These are phyloP conservation scores for Liparis tanakae DNA, from an alignment of 2,797 vertebrate genomes.

Conservation along the genomic window DNA sequence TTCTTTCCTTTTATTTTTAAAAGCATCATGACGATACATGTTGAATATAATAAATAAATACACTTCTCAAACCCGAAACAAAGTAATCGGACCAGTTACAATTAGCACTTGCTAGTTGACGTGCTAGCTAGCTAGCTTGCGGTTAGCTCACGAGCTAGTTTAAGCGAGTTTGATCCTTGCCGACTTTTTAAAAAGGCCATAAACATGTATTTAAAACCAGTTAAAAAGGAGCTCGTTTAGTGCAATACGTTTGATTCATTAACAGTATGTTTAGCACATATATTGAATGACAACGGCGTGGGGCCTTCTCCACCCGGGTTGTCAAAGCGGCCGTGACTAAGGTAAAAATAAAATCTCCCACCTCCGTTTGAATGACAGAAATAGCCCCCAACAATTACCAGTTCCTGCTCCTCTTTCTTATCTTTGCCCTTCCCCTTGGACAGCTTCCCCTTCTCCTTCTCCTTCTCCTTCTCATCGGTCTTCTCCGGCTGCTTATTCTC, in stretches of 20 bases:
- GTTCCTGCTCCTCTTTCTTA: conserved; percentile 86
- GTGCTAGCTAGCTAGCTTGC: conserved; percentile 40
- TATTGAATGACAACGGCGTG: conserved; percentile 1
- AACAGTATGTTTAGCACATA: rapidly evolving
- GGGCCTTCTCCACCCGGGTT: conserved; percentile 72
- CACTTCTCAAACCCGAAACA: not conserved
- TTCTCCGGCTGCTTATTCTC: conserved; percentile 82
- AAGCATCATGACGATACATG: too few species aligned
- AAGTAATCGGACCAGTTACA: not conserved
- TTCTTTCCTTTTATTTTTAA: too few species aligned
- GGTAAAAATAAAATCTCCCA: conserved; percentile 68
- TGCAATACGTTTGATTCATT: rapidly evolving
- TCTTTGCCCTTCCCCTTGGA: conserved; percentile 84
- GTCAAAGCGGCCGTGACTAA: conserved; percentile 85
- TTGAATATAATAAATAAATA: too few species aligned
- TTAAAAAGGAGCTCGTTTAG: too few species aligned
- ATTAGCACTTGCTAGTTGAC: not conserved
- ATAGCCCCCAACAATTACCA: conserved; percentile 70
- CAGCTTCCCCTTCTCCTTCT: conserved; percentile 80
- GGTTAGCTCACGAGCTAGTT: conserved; percentile 11
- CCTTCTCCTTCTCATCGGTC: conserved; percentile 83
- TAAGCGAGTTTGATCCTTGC: not conserved
- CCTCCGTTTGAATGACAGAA: conserved; percentile 34
- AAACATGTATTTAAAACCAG: too few species aligned
- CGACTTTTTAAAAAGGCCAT: not conserved